These are phyloP conservation scores for Eristalis pertinax DNA, from an alignment of 2,888 invertebrate species.

Conservation along the genomic window DNA sequence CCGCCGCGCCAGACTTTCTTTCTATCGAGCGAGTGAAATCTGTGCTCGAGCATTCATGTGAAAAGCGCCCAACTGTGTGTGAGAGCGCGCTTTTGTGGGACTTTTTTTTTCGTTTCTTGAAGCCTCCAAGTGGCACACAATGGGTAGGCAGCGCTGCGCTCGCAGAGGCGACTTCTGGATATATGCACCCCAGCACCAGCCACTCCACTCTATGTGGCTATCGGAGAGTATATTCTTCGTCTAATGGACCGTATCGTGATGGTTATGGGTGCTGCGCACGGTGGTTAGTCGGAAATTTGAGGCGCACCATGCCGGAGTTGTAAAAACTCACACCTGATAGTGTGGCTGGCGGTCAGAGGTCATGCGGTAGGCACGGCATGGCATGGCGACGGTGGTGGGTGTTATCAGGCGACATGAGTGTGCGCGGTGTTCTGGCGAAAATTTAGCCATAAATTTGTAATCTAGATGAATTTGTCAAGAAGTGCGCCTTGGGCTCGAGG, in stretches of 20 bases:
- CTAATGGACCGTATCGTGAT: slow-evolving; percentile 69
- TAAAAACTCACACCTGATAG: slow-evolving; percentile 66
- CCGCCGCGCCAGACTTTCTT: slow-evolving; percentile 59
- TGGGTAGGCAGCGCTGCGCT: background rate
- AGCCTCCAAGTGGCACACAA: slow-evolving; percentile 11
- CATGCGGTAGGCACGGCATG: background rate
- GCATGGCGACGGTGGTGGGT: slow-evolving; percentile 29
- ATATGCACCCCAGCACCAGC: background rate
- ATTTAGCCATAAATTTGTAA: slow-evolving; percentile 63
- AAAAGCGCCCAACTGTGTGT: slow-evolving; percentile 69
- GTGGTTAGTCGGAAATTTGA: slow-evolving; percentile 47
- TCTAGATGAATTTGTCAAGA: slow-evolving; percentile 64
- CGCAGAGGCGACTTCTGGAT: slow-evolving; percentile 25
- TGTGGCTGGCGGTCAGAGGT: slow-evolving; percentile 36
- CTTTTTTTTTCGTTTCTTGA: background rate
- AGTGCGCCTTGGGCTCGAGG: background rate
- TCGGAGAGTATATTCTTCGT: slow-evolving; percentile 38
- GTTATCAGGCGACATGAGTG: slow-evolving; percentile 52
- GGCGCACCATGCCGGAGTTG: slow-evolving; percentile 30
- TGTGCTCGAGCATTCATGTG: slow-evolving; percentile 62
- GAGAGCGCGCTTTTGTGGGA: slow-evolving; percentile 38
- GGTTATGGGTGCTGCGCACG: slow-evolving; percentile 55
- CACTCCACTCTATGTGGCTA: slow-evolving; percentile 27
- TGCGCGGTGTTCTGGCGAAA: slow-evolving; percentile 1
- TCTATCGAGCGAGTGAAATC: slow-evolving; percentile 66